Conservation (phyloP, 2,113 vertebrate genomes). For the Lichenostomus cassidix region DNA sequence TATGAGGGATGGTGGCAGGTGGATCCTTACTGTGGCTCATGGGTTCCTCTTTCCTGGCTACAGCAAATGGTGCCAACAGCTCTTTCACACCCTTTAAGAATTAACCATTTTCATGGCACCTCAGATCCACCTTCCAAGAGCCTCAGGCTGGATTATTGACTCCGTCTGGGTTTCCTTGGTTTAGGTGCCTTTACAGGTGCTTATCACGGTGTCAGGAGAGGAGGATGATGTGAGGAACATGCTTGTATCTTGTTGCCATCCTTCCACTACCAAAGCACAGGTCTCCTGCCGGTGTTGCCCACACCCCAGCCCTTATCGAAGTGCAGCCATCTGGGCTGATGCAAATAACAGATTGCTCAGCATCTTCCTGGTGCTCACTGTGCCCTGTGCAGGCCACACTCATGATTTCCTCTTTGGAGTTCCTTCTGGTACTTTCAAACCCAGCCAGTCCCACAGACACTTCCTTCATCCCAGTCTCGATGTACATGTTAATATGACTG, state of each 20-base stretch:
- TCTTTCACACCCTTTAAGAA: background rate
- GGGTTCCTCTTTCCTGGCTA: background rate
- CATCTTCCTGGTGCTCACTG: background rate
- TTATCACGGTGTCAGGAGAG: background rate
- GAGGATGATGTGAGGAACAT: background rate
- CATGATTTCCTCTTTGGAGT: background rate
- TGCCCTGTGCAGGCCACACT: background rate
- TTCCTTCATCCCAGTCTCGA: background rate
- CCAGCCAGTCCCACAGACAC: background rate
- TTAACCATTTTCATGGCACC: rapidly evolving
- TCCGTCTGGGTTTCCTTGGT: background rate
- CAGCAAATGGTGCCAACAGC: background rate
- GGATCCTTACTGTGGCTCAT: background rate
- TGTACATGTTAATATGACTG: background rate
- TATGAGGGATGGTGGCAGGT: background rate
- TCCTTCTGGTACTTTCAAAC: background rate
- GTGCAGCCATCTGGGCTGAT: background rate
- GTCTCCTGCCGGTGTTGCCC: background rate
- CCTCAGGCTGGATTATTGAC: background rate
- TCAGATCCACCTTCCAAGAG: background rate
- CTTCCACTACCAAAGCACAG: background rate
- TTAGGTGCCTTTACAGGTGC: background rate
- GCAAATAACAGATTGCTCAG: background rate
- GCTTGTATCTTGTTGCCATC: background rate
- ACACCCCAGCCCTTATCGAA: background rate